Conservation (phyloP, 2,888 invertebrate genomes). For the Drosophila buzzatii region DNA sequence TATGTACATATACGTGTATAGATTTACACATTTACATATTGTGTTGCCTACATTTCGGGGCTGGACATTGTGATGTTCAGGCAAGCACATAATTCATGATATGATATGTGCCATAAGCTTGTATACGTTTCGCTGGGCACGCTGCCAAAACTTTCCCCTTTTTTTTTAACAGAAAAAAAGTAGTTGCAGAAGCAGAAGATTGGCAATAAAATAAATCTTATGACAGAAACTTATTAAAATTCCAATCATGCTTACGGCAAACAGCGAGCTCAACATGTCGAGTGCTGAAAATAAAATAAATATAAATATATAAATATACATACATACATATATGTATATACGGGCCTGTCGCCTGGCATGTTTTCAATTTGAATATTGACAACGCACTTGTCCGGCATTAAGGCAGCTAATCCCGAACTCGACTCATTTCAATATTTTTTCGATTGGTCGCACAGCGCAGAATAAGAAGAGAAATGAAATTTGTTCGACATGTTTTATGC, state of each 20-base stretch:
- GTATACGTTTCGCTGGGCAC: constrained; percentile 34
- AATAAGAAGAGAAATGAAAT: constrained; percentile 16
- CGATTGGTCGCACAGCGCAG: constrained; percentile 28
- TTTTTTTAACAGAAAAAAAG: neutral
- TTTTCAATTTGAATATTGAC: constrained; percentile 74
- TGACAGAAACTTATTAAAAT: constrained; percentile 70
- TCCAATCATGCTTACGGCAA: constrained; percentile 59
- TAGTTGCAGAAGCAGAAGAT: constrained; percentile 14
- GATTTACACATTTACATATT: constrained; percentile 45
- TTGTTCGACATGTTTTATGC: constrained; percentile 43
- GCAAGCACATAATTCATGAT: constrained; percentile 51
- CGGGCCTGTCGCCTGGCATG: constrained; percentile 46
- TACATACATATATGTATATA: neutral
- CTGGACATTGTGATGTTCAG: constrained; percentile 16
- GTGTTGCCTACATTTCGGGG: constrained; percentile 12
- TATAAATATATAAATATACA: constrained; percentile 1
- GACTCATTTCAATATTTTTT: constrained; percentile 41
- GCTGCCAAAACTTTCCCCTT: constrained; percentile 19
- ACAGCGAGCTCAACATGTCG: constrained; percentile 36
- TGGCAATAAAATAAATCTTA: constrained; percentile 41
- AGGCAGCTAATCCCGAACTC: constrained; percentile 20
- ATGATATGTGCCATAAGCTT: constrained; percentile 45
- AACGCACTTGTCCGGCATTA: constrained; percentile 41
- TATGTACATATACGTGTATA: neutral
- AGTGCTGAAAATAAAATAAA: constrained; percentile 7